Evolutionary conservation across 1,140 invertebrate species (phyloP), one percentile per base, ranked within the genome.

Genomic region (Nephila pilipes): DNA sequence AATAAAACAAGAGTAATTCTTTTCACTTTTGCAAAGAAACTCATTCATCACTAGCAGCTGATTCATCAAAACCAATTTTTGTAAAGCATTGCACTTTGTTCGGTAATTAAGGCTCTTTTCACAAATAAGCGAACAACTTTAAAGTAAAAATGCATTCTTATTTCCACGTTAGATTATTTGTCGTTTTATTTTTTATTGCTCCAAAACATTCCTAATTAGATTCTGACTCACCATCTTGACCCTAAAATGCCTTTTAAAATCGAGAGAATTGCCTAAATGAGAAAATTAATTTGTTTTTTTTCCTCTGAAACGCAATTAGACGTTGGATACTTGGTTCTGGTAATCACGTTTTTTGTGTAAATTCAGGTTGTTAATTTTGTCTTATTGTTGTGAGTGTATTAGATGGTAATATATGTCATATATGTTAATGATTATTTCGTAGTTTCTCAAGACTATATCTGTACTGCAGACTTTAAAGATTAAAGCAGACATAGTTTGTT

Each of bases 131-230:
- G 63, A 25, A 65, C 46, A 46, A 46, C 46, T 46, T 12, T 12
- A 29, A 65, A 65, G 63, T 65, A 65, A 65, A 65, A 65, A 65
- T 65, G 63, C 25, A 12, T 65, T 65, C 25, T 65, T 65, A 65
- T 25, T 65, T 65, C 22, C 14, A n/a, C 12, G 46, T 46, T 46
- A 4, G 46, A 46, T 46, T 46, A 46, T 65, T 65, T 65, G 63
- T 65, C 14, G 12, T 65, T 25, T 25, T 25, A 65, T 29, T 65
- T 25, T 46, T 65, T 25, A 65, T 65, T 65, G n/a, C 63, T 65
- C 25, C 22, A 65, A 65, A 46, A 65, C 25, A 65, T 65, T 25
- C n/a, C 22, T 65, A 65, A 65, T 65, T 65, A 65, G 63, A 65
- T 65, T n/a, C 63, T 65, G 25, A 25, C 22, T 46, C 46, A 46